Base-by-base conservation (phyloP, 2,888 invertebrate species). In the Hirtodrosophila histrioides region DNA sequence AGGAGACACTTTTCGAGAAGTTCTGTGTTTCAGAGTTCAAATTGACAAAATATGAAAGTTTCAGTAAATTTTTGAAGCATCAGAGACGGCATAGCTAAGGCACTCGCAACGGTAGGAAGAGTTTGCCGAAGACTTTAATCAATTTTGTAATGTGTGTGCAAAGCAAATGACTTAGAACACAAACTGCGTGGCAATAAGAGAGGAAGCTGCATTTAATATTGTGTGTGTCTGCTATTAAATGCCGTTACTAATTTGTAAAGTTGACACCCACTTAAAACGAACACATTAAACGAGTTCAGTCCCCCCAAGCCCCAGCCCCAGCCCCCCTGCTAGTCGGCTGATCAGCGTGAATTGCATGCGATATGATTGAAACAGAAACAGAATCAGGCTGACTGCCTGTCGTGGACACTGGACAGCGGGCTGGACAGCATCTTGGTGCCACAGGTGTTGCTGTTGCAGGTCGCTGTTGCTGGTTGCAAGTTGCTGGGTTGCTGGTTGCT, bases 191-290 rank as follows among this genome's bases (percentile, higher is more conserved):
- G 31, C 31, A 31, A 31, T 8, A 31, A 31, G 7, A 24, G 40
- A 29, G 35, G 33, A 40, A 55, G 56, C 37, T 46, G 43, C 43
- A 57, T 24, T 58, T 58, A 55, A 44, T 49, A 39, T 36, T 24
- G 8, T 45, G 12, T 9, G 24, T 41, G 43, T 12, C 43, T 58
- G 53, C 55, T 51, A 75, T 79, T 82, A 77, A 76, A 63, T 77
- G 78, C 81, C 81, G 81, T 82, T 85, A 85, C 66, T 61, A 82
- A 85, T 82, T 77, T 64, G 66, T 62, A 56, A 50, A 67, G 79
- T 58, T 79, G 85, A 82, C 81, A 85, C 85, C 85, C 81, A 85
- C 86, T 79, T 77, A 68, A 75, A 51, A 55, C 43, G 55, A 46
- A 48, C 60, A 55, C 50, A 58, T 31, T 24, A 56, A 65, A 78